Conservation (phyloP, 2,888 invertebrate genomes). For the Meiosimyza decipiens region DNA sequence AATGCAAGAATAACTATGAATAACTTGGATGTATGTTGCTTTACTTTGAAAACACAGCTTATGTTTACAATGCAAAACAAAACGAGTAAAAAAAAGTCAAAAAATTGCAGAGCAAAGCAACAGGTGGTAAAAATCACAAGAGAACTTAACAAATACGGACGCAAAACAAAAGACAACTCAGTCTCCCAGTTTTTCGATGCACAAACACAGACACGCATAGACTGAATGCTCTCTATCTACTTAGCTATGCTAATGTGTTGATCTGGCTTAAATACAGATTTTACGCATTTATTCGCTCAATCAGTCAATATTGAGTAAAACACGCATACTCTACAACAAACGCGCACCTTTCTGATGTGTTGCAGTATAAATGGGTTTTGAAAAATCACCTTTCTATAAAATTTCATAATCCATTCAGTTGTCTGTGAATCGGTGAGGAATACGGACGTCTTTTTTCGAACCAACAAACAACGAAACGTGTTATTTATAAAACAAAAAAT, state of each 20-base stretch:
- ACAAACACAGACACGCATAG: neutral
- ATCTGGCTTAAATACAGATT: neutral
- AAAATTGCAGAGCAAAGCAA: too few relatives aligned
- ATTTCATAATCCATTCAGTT: constrained; percentile 61
- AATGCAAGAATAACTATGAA: too few relatives aligned
- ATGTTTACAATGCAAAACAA: too few relatives aligned
- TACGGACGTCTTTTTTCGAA: constrained; percentile 53
- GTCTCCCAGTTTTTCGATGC: too few relatives aligned
- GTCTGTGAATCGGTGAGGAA: constrained; percentile 61
- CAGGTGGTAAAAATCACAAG: too few relatives aligned
- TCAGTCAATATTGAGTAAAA: constrained; percentile 12
- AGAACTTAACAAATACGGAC: too few relatives aligned
- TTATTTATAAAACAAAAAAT: neutral
- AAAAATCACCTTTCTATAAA: constrained; percentile 56
- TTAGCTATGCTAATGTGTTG: neutral
- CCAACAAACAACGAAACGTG: too few relatives aligned
- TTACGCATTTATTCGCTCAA: too few relatives aligned
- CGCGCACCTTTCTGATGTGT: constrained; percentile 21
- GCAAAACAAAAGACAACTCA: too few relatives aligned
- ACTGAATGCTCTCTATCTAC: neutral
- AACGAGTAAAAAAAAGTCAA: too few relatives aligned
- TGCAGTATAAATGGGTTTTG: constrained; percentile 50
- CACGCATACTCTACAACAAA: constrained; percentile 4
- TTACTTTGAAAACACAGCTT: too few relatives aligned
- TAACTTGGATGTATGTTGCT: too few relatives aligned